Conservation (phyloP, 2,113 vertebrate genomes). For the Indri indri region DNA sequence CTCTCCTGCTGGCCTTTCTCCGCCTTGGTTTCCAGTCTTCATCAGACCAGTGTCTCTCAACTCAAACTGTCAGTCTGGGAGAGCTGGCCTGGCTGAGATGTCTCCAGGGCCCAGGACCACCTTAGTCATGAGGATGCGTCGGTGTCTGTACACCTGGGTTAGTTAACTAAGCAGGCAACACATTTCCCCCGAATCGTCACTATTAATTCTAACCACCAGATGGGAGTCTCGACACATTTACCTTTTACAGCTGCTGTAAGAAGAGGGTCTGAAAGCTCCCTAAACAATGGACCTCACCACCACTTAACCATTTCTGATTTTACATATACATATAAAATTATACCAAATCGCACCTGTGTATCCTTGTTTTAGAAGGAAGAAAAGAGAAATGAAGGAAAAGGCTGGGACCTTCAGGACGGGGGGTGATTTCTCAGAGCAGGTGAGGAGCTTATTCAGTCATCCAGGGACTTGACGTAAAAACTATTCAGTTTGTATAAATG, state of each 20-base stretch:
- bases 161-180: not conserved
- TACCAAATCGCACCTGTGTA: not conserved
- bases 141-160: not conserved
- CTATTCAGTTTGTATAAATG: not conserved
- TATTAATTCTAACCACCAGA: constrained; percentile 51
- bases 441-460: not conserved
- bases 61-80: not conserved
- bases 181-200: not conserved
- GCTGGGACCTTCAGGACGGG: not conserved
- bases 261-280: not conserved
- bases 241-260: not conserved
- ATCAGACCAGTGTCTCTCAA: not conserved
- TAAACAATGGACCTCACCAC: not conserved
- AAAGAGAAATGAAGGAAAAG: not conserved
- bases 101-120: not conserved
- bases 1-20: not conserved
- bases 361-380: not conserved
- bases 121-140: not conserved
- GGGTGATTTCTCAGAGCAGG: not conserved
- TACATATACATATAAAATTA: not conserved
- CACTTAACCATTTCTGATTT: not conserved
- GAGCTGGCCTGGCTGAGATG: not conserved
- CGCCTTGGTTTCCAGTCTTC: not conserved
- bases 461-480: not conserved
- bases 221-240: constrained; percentile 57